Evolutionary conservation across 2,888 invertebrate genomes (phyloP), one percentile per base, ranked within the genome.

Genomic region (Eupsilia transversa): DNA sequence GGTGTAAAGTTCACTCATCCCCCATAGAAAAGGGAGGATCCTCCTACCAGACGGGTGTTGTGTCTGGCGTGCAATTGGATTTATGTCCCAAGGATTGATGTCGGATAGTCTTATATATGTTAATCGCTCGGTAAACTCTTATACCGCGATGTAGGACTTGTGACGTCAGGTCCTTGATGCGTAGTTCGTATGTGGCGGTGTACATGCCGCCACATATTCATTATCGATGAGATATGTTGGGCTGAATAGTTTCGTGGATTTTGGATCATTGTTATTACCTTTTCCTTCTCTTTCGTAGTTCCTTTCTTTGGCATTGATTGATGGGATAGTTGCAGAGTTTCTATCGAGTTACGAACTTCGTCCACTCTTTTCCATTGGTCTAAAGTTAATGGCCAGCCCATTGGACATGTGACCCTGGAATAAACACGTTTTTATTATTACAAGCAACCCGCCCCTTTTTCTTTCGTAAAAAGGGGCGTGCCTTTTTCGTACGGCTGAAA

Each of bases 291-390:
- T 72, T 93, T 93, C 0, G 63, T n/a, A 12, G 84, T 0, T 27
- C 6, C 68, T 80, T 94, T 95, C 80, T 93, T 95, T 0, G 83
- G 17, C n/a, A 46, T 9, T 0, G 33, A 2, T 0, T 84, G 73
- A 20, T 84, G 68, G 0, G 74, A 12, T 33, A 93, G 91, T n/a
- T 46, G n/a, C 12, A 85, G 7, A 82, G 76, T 56, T 20, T 92
- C 93, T 1, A 74, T 74, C 0, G 91, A 87, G 68, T 94, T 94
- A 0, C 94, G 90, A 6, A 94, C 87, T 85, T 94, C 94, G 17
- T 91, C 90, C 0, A 95, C 95, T 77, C 94, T 90, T 71, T 72
- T 91, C 96, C 96, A 96, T 70, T 96, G 96, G 0, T 82, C 88
- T 17, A 94, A 57, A 0, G 91, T 91, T 0, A 96, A 83, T 0